Evolutionary conservation across 92 coral and sea anemone species (phyloP), one percentile per base, ranked within the genome.

Genomic region (Porites lobata): DNA sequence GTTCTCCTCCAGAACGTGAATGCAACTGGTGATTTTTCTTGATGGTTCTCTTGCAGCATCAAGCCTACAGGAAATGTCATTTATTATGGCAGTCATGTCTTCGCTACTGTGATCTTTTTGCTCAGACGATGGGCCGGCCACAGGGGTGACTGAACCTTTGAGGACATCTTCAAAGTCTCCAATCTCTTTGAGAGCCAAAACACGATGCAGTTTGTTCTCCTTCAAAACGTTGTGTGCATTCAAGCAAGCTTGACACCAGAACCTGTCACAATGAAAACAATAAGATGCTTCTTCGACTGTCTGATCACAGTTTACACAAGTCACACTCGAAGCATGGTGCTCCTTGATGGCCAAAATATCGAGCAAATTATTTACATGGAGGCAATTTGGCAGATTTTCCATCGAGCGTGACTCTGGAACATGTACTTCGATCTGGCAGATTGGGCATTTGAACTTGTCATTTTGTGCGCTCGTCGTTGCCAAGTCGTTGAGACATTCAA

Each of bases 251-350:
- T 88, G 50, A 64, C 91, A 88, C 72, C 85, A 75, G 13, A 88
- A 66, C 26, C 83, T 75, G 69, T 69, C 32, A 69, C 91, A 88
- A 2, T 82, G 76, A 58, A 88, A 88, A 82, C 91, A 88, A 24
- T 82, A 88, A 5, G 83, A 75, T 11, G 65, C 73, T 82, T 75
- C 82, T n/a, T 82, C 86, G 71, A 77, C 43, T 75, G 67, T 76
- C 75, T 75, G 15, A 17, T 65, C 83, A 62, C 91, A 88, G 83
- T 88, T 88, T 22, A 50, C 88, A 76, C 91, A 88, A 50, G 87
- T 75, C 50, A 88, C 76, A 43, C 58, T 68, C 2, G 87, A 58
- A 38, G 62, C 50, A 1, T 83, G 65, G 17, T 50, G 15, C 51
- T 75, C 87, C 26, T 75, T 82, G 70, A 88, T 82, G 38, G 72